Base-by-base conservation (phyloP, 2,113 vertebrate genomes). In the Engystomops pustulosus region DNA sequence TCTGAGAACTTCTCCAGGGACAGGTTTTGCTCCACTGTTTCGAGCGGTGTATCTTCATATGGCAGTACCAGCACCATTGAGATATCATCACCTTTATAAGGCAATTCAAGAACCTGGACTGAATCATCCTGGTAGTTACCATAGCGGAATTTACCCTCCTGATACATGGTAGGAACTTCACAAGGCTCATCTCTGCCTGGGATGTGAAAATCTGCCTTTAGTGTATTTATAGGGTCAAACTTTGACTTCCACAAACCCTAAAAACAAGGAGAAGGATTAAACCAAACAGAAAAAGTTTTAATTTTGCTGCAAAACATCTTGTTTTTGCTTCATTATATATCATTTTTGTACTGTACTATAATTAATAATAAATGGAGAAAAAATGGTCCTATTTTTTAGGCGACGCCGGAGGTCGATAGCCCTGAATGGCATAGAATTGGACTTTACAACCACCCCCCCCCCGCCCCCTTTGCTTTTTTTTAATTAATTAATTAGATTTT, bases 21-120 rank as follows among this genome's bases (percentile, higher is more conserved):
- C 87, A 99, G 88, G 0, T 78, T 83, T 75, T 70, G 84, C 88
- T 98, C 96, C 85, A 99, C 95, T 58, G 92, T 88, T 3, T 81
- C 74, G 74, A 98, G 84, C 0, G 79, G 3, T 0, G 77, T 92
- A 9, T 71, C 90, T 0, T 0, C n/a, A 1, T 4, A 58, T 2
- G 98, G 98, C 85, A 99, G 92, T 75, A 99, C 90, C 84, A 99
- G 90, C 86, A 98, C 93, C 96, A 99, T 98, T 0, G 95, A 95
- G 87, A 99, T 96, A 77, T 97, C 96, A 0, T 95, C 95, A 1
- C 96, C 97, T 10, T 91, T 95, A 91, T 99, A 99, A 14, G 96
- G 96, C 90, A 99, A 87, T 92, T 99, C 97, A 62, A 99, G 91
- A 72, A 99, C 89, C 88, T 96, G 92, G 8, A 97, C 93, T 0